These are phyloP conservation scores for Champsocephalus gunnari DNA, from an alignment of 2,797 vertebrate species.

Conservation along the genomic window DNA sequence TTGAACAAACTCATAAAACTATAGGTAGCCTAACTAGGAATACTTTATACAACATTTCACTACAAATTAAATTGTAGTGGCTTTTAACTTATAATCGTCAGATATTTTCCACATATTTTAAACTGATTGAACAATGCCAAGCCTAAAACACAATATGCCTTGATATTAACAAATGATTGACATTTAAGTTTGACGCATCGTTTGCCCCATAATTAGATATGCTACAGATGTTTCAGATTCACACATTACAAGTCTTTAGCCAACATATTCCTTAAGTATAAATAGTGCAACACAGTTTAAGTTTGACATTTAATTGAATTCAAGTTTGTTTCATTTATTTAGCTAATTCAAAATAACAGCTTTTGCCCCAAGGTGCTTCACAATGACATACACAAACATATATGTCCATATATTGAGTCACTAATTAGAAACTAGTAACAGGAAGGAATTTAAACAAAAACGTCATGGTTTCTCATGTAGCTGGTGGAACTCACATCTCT, in stretches of 20 bases:
- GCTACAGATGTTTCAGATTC: neutral
- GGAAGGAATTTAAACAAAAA: neutral
- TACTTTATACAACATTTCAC: no score
- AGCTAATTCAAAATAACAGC: no score
- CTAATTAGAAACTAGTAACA: neutral
- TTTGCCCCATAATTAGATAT: neutral
- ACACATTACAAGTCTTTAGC: neutral
- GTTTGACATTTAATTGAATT: no score
- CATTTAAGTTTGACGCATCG: neutral
- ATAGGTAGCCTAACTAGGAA: no score
- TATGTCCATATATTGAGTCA: neutral
- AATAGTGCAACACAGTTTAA: neutral
- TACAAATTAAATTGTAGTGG: neutral
- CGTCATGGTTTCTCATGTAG: neutral
- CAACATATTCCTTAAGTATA: neutral
- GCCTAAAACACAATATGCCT: neutral
- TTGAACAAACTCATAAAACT: no score
- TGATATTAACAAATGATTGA: neutral
- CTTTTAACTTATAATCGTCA: neutral
- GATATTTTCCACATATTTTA: neutral
- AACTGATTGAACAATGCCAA: neutral
- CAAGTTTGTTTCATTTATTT: no score
- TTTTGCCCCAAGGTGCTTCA: no score
- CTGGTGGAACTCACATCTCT: neutral
- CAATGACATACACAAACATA: no score